Percentiles rank a stretch among this genome's conserved stretches.
phyloP scores from a whole-genome alignment of 2,888 invertebrate species.

The Dysmachus trigonus region DNA sequence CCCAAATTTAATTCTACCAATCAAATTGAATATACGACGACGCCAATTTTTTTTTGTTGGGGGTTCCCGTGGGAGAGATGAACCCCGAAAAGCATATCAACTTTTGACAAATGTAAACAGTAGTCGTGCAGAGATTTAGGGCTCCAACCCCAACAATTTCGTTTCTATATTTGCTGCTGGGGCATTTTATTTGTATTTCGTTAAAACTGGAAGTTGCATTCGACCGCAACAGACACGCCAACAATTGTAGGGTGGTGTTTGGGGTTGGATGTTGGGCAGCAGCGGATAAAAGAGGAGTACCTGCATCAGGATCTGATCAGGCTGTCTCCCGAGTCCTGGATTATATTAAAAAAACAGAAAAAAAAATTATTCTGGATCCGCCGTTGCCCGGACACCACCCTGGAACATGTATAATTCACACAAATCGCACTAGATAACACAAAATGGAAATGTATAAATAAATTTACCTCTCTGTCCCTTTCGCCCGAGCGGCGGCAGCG shows the following conservation, averaged over 20 bases:
- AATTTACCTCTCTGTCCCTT: conserved; percentile 32
- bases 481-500: too few relatives aligned
- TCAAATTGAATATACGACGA: neutral
- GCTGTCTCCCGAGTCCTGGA: neutral
- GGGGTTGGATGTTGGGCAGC: neutral
- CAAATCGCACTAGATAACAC: conserved; percentile 29
- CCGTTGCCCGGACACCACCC: neutral
- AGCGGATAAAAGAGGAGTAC: neutral
- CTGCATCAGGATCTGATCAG: neutral
- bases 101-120: neutral
- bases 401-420: conserved; percentile 20
- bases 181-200: neutral
- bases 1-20: neutral
- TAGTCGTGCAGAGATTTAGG: neutral
- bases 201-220: neutral
- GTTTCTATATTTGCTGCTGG: neutral
- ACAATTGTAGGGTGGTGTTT: neutral
- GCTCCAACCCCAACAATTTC: neutral
- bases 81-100: neutral
- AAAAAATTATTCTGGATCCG: too few relatives aligned
- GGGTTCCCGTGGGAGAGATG: neutral
- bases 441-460: conserved; percentile 26
- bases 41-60: neutral
- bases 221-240: neutral
- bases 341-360: neutral